These are phyloP conservation scores for Cerastis rubricosa DNA, from an alignment of 2,888 invertebrate species.

Conservation along the genomic window DNA sequence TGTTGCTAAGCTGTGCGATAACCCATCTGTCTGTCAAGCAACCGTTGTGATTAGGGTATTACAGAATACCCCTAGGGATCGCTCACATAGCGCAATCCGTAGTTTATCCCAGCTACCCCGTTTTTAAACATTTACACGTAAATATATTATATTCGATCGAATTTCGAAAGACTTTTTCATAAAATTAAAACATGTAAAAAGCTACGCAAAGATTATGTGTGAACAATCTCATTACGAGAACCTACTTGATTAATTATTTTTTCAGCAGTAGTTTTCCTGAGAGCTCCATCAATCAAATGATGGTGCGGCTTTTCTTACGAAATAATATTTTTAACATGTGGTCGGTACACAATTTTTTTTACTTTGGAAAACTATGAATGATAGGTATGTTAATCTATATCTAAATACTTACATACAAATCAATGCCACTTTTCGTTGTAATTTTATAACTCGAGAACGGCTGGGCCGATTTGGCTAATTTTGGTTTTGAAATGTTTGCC, in stretches of 20 bases:
- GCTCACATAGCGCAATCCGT: constrained; percentile 15
- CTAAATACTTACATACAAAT: no score
- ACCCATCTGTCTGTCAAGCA: constrained; percentile 17
- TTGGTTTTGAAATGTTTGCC: no score
- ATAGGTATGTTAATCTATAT: background rate
- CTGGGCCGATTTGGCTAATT: no score
- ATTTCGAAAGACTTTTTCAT: background rate
- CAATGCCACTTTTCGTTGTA: no score
- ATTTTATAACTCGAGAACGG: no score
- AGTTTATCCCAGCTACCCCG: background rate
- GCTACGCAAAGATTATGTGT: background rate
- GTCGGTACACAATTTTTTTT: background rate
- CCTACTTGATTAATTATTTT: constrained; percentile 34
- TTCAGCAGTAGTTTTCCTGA: constrained; percentile 42
- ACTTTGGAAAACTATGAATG: background rate
- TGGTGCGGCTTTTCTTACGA: constrained; percentile 37
- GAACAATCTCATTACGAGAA: constrained; percentile 30
- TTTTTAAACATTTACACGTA: background rate
- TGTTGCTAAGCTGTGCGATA: constrained; percentile 6
- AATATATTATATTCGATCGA: background rate
- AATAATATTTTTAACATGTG: constrained; percentile 33
- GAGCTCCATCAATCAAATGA: constrained; percentile 47
- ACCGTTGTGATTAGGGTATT: constrained; percentile 43
- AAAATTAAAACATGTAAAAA: background rate
- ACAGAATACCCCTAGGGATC: constrained; percentile 1